Conservation (phyloP, 2,888 invertebrate species). For the Dolichomitus sp. region DNA sequence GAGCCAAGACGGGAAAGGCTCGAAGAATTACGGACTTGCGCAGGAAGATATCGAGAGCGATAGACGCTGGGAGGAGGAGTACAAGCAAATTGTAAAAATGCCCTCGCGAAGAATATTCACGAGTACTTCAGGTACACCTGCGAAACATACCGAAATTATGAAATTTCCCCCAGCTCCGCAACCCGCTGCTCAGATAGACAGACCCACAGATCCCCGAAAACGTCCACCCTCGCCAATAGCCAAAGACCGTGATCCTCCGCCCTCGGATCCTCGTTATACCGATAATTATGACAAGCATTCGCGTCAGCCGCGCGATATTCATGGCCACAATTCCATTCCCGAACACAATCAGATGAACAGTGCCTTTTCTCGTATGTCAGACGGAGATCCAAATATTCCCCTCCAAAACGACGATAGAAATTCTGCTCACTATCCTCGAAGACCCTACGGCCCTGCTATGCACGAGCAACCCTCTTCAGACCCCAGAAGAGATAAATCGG, state of each 20-base stretch:
- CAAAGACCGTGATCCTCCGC: slow-evolving; percentile 54
- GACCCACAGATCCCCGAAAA: slow-evolving; percentile 65
- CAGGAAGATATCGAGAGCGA: slow-evolving; percentile 72
- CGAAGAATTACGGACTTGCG: slow-evolving; percentile 45
- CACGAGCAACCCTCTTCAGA: slow-evolving; percentile 15
- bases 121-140: slow-evolving; percentile 33
- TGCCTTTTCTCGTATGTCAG: slow-evolving; percentile 63
- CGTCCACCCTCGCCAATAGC: slow-evolving; percentile 62
- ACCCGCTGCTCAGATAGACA: slow-evolving; percentile 39
- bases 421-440: slow-evolving; percentile 46
- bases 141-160: slow-evolving; percentile 47
- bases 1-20: slow-evolving; percentile 60
- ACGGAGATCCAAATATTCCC: slow-evolving; percentile 52
- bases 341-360: slow-evolving; percentile 62
- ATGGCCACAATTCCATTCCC: slow-evolving; percentile 40
- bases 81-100: slow-evolving; percentile 78
- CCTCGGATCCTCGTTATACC: slow-evolving; percentile 74
- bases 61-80: slow-evolving; percentile 77
- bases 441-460: slow-evolving; percentile 19
- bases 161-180: slow-evolving; percentile 42
- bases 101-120: slow-evolving; percentile 61
- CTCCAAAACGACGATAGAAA: slow-evolving; percentile 39
- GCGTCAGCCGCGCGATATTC: slow-evolving; percentile 67
- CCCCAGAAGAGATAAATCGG: slow-evolving; percentile 51
- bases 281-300: slow-evolving; percentile 82